Base-by-base conservation (phyloP, 1,140 invertebrate species). In the Nasonia vitripennis region DNA sequence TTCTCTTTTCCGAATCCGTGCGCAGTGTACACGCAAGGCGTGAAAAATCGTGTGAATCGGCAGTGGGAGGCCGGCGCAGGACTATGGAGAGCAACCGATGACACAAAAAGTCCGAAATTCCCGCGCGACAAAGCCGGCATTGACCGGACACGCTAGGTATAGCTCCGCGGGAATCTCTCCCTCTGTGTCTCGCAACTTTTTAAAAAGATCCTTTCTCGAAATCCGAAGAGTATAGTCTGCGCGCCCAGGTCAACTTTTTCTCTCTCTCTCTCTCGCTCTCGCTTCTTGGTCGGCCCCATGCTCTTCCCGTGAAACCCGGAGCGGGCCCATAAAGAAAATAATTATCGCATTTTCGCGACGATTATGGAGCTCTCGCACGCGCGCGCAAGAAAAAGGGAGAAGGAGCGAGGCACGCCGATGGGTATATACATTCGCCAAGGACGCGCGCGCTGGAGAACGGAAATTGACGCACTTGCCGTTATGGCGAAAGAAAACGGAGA, bases 401-500 rank as follows among this genome's bases (percentile, higher is more conserved):
- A 34, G 17, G 48, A 34, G 4, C 2, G 23, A 17, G 23, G 41
- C 2, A 10, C 10, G 11, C 27, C 2, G 11, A 78, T 45, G 55
- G 55, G 27, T 7, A 68, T 7, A 68, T 51, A 75, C 34, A 70
- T 75, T 86, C 41, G 80, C 41, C 80, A 82, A 81, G 80, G 74
- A 70, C 79, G 74, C 41, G 14, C 14, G 73, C 77, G 80, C 80
- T 67, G 85, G 51, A 71, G 85, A 82, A 78, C 85, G 81, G 85
- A 86, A 86, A 86, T 86, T 86, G 81, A 86, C 85, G 85, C 85
- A 86, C 85, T 86, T 86, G 85, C 85, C 85, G 85, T 86, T 86
- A 86, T 67, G 75, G 81, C 74, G 20, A 81, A 67, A 48, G 23
- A 75, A 5, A 41, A 73, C 14, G 51, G 34, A 83, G 73, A 75